Evolutionary conservation across 1,140 invertebrate species (phyloP).

Genomic region (Pachypeltis micranthus): DNA sequence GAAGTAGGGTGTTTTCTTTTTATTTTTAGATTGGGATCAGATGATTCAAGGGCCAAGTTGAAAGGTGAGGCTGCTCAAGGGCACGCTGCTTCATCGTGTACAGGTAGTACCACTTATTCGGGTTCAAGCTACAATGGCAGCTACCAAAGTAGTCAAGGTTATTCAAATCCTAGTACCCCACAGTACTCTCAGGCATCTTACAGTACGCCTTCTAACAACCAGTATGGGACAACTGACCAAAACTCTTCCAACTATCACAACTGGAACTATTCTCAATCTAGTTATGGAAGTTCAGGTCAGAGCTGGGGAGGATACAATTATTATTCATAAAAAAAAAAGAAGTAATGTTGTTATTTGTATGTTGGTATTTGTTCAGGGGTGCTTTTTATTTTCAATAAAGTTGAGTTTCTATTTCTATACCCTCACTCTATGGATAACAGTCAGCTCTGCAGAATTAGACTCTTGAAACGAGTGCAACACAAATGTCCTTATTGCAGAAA

Average conservation of each 20-base stretch:
- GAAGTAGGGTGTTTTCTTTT: too few species aligned
- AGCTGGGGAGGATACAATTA: conserved; percentile 46
- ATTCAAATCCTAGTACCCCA: background rate
- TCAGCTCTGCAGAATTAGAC: too few species aligned
- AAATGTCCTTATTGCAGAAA: too few species aligned
- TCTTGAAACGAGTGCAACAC: too few species aligned
- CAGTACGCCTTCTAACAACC: background rate
- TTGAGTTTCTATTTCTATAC: too few species aligned
- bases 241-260: conserved; percentile 42
- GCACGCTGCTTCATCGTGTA: background rate
- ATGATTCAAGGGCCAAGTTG: background rate
- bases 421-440: too few species aligned
- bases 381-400: too few species aligned
- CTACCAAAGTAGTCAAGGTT: background rate
- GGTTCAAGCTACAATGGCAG: background rate
- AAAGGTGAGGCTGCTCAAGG: background rate
- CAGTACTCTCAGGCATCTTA: background rate
- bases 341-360: too few species aligned
- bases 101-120: background rate
- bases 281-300: conserved; percentile 51
- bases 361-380: too few species aligned
- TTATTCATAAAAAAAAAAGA: too few species aligned
- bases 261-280: conserved; percentile 49
- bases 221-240: background rate
- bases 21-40: too few species aligned